phyloP scores from a whole-genome alignment of 2,888 invertebrate genomes.

The Acleris emargana region DNA sequence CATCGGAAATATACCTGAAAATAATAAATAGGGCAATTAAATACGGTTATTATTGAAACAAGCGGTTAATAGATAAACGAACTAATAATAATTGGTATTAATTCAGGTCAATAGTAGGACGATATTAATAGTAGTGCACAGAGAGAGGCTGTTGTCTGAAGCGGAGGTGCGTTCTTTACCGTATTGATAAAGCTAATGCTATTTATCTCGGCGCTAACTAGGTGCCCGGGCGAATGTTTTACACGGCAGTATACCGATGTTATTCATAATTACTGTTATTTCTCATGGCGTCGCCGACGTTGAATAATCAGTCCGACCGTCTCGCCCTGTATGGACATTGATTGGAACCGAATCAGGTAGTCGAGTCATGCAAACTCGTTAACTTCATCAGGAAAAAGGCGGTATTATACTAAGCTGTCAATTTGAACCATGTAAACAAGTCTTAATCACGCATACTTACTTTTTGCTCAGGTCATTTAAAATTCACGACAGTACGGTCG shows the following conservation, averaged over 20 bases:
- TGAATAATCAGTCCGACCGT: conserved; percentile 28
- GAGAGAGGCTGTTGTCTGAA: not conserved
- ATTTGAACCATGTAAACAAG: conserved; percentile 33
- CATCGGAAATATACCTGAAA: no score
- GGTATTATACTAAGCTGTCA: conserved; percentile 16
- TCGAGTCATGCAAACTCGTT: conserved; percentile 41
- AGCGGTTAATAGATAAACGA: no score
- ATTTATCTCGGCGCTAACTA: conserved; percentile 26
- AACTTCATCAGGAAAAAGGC: conserved; percentile 48
- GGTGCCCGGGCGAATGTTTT: conserved; percentile 32
- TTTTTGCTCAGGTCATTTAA: conserved; percentile 18
- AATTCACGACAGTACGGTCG: conserved; percentile 3
- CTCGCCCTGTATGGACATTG: conserved; percentile 40
- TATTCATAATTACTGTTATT: conserved; percentile 34
- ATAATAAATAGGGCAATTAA: no score
- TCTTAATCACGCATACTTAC: conserved; percentile 20
- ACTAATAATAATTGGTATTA: no score
- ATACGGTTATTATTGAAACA: no score
- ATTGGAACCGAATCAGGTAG: conserved; percentile 46
- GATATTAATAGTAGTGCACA: not conserved
- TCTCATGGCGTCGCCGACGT: conserved; percentile 25
- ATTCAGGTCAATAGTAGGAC: no score
- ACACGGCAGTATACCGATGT: conserved; percentile 26
- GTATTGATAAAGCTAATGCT: conserved; percentile 22
- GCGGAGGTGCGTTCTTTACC: conserved; percentile 3